A percentile compares a stretch with the other conserved stretches of the same genome.
Evolutionary conservation across 2,113 vertebrate genomes (phyloP).

Genomic region (Pterocles orientalis): DNA sequence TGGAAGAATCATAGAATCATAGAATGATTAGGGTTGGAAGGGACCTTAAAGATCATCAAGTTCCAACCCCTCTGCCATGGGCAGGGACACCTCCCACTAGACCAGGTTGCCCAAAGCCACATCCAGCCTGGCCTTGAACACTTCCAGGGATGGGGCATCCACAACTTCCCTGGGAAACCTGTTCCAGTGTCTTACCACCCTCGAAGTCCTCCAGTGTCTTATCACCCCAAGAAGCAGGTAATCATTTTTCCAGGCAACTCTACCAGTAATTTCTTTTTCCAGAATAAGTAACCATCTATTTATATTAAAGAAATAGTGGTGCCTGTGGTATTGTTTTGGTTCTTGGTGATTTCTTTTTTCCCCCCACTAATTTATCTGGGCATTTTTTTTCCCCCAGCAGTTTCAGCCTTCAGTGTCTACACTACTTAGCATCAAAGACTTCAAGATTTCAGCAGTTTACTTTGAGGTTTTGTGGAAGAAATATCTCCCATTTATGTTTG

Average conservation of each 20-base stretch:
- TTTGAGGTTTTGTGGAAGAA: background rate
- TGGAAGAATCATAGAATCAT: too few species aligned
- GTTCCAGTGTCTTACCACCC: too few species aligned
- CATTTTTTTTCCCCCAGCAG: accelerated
- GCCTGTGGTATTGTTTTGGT: accelerated
- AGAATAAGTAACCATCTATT: background rate
- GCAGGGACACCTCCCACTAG: too few species aligned
- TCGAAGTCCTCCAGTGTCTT: too few species aligned
- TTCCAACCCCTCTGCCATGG: too few species aligned
- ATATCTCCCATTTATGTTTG: background rate
- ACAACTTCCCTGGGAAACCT: too few species aligned
- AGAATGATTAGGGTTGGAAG: too few species aligned
- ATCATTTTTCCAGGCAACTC: background rate
- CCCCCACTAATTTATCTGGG: accelerated
- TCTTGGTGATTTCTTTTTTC: background rate
- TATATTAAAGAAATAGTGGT: background rate
- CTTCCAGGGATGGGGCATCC: too few species aligned
- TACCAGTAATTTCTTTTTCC: background rate
- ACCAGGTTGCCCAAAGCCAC: too few species aligned
- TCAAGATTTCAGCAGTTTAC: background rate
- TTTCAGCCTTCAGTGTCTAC: background rate
- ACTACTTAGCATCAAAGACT: background rate
- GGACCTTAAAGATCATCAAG: too few species aligned
- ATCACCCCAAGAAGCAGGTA: too few species aligned
- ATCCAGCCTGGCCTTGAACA: too few species aligned